phyloP scores from a whole-genome alignment of 2,888 invertebrate genomes.

The Aspidiotus rigidus region DNA sequence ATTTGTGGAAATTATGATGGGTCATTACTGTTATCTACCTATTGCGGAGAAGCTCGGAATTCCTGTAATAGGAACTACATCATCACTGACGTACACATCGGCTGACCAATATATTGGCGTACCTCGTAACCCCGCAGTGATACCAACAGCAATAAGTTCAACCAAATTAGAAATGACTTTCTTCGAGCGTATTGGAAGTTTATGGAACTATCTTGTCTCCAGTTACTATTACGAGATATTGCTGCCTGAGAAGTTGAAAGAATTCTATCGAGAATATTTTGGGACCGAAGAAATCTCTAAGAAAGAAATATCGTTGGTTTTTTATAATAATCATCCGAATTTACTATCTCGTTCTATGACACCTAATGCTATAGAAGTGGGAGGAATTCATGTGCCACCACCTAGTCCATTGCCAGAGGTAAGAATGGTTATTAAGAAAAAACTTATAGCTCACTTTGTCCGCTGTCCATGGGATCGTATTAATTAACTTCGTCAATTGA shows the following conservation, averaged over 20 bases:
- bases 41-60: constrained; percentile 7
- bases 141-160: not conserved
- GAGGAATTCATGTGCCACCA: constrained; percentile 11
- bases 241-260: not conserved
- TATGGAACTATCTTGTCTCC: not conserved
- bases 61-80: constrained; percentile 5
- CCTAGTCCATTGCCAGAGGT: constrained; percentile 14
- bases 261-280: constrained; percentile 2
- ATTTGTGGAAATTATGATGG: not conserved
- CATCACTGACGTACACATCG: not conserved
- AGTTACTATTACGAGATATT: not conserved
- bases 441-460: too few species aligned
- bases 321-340: constrained; percentile 14
- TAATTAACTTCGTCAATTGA: too few species aligned
- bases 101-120: not conserved
- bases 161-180: not conserved
- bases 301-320: not conserved
- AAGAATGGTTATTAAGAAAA: not conserved
- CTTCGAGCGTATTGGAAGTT: constrained; percentile 1
- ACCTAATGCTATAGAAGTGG: constrained; percentile 13
- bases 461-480: too few species aligned
- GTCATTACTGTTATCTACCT: constrained; percentile 9
- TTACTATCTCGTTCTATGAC: constrained; percentile 8
- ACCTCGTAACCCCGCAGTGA: not conserved
- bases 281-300: not conserved